These are phyloP conservation scores for Nymphalis polychloros DNA, from an alignment of 2,888 invertebrate genomes.

Conservation along the genomic window DNA sequence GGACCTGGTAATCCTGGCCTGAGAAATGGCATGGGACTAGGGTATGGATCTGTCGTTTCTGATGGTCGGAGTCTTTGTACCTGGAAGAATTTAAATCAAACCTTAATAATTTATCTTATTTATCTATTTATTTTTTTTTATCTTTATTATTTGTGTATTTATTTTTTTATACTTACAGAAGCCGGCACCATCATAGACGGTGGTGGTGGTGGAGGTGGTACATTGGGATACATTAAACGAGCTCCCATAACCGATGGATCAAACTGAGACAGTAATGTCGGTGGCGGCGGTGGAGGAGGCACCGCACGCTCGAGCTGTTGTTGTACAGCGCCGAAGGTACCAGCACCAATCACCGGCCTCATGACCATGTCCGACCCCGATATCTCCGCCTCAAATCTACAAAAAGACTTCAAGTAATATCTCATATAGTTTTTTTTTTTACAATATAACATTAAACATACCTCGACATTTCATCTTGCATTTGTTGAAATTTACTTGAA, in stretches of 20 bases:
- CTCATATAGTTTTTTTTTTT: not conserved
- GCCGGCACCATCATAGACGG: conserved; percentile 86
- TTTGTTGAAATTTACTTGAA: conserved; percentile 85
- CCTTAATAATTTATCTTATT: no score
- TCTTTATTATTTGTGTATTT: no score
- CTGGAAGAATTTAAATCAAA: conserved; percentile 44
- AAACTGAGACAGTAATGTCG: conserved; percentile 56
- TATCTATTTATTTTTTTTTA: no score
- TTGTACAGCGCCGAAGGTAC: conserved; percentile 87
- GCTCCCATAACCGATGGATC: conserved; percentile 52
- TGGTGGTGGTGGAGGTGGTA: conserved; percentile 85
- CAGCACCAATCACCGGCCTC: conserved; percentile 86
- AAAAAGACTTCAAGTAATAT: conserved; percentile 28
- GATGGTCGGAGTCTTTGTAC: conserved; percentile 61
- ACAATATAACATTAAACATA: conserved; percentile 53
- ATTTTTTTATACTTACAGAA: conserved; percentile 84
- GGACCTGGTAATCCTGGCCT: conserved; percentile 68
- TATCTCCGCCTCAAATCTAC: conserved; percentile 94
- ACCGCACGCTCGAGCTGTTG: conserved; percentile 83
- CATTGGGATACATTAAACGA: conserved; percentile 80
- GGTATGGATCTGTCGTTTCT: conserved; percentile 52
- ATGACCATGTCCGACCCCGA: conserved; percentile 82
- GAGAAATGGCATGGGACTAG: conserved; percentile 65
- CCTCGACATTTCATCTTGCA: conserved; percentile 97
- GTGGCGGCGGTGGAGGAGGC: conserved; percentile 65